Evolutionary conservation across 2,113 vertebrate species (phyloP).

Genomic region (Oryzias celebensis): DNA sequence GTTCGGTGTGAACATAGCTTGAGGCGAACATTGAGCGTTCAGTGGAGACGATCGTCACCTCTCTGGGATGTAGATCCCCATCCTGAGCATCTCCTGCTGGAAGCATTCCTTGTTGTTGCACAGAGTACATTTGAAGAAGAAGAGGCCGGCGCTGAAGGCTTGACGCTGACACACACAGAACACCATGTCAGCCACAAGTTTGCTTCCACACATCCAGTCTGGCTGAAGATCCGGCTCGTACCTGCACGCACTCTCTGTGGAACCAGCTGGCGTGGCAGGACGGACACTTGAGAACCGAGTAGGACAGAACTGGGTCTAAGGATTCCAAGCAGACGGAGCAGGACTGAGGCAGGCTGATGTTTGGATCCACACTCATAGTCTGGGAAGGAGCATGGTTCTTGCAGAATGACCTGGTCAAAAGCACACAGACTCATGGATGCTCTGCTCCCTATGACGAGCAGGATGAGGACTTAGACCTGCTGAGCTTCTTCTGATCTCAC

Average conservation of each 20-base stretch:
- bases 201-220: background rate
- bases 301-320: constrained; percentile 81
- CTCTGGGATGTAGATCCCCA: constrained; percentile 97
- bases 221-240: constrained; percentile 45
- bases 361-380: constrained; percentile 49
- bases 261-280: constrained; percentile 94
- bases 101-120: constrained; percentile 93
- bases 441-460: too few relatives aligned
- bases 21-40: too few relatives aligned
- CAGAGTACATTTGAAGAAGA: constrained; percentile 95
- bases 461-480: too few relatives aligned
- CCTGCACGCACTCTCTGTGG: constrained; percentile 95
- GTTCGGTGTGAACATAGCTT: too few relatives aligned
- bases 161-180: constrained; percentile 77
- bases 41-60: constrained; percentile 68
- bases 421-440: background rate
- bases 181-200: background rate
- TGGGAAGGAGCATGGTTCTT: constrained; percentile 87
- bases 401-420: constrained; percentile 86
- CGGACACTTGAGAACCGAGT: constrained; percentile 86
- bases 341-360: constrained; percentile 76
- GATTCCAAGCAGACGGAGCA: constrained; percentile 93
- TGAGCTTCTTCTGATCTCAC: too few relatives aligned
- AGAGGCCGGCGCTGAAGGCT: constrained; percentile 92
- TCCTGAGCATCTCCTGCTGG: constrained; percentile 93